phyloP scores from a whole-genome alignment of 1,140 invertebrate species.

The Trachymyrmex septentrionalis region DNA sequence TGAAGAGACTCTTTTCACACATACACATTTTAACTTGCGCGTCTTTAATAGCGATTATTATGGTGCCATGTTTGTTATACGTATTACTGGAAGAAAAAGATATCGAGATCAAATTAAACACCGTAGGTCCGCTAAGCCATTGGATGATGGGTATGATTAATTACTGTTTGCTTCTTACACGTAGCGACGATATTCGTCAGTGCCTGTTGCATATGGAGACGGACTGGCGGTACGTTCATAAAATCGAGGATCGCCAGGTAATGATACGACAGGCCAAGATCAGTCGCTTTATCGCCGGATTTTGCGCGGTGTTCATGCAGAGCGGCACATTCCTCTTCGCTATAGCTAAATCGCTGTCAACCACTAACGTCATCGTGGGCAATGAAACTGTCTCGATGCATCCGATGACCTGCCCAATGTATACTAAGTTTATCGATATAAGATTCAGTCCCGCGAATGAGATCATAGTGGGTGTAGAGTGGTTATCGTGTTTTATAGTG shows the following conservation, averaged over 20 bases:
- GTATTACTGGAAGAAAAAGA: constrained; percentile 71
- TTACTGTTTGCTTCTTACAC: constrained; percentile 68
- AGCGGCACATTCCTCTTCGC: constrained; percentile 39
- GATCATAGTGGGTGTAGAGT: constrained; percentile 66
- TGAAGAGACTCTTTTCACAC: neutral
- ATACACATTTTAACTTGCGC: neutral
- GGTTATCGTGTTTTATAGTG: constrained; percentile 10
- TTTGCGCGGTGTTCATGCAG: constrained; percentile 62
- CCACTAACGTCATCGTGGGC: neutral
- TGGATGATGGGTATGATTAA: constrained; percentile 77
- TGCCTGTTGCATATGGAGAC: constrained; percentile 75
- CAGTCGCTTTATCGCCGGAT: constrained; percentile 34
- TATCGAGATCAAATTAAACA: constrained; percentile 66
- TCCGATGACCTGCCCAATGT: constrained; percentile 55
- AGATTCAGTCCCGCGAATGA: constrained; percentile 68
- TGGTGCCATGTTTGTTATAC: constrained; percentile 5
- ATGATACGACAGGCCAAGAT: constrained; percentile 53
- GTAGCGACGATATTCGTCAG: constrained; percentile 67
- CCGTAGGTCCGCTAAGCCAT: constrained; percentile 76
- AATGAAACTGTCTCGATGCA: constrained; percentile 67
- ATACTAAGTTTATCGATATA: constrained; percentile 55
- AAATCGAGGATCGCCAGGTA: constrained; percentile 19
- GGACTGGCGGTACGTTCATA: constrained; percentile 73
- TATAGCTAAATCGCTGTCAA: constrained; percentile 55
- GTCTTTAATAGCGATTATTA: neutral